Percentiles rank a stretch among this genome's conserved stretches.
phyloP scores from a whole-genome alignment of 2,888 invertebrate genomes.

The Podabrus alpinus region DNA sequence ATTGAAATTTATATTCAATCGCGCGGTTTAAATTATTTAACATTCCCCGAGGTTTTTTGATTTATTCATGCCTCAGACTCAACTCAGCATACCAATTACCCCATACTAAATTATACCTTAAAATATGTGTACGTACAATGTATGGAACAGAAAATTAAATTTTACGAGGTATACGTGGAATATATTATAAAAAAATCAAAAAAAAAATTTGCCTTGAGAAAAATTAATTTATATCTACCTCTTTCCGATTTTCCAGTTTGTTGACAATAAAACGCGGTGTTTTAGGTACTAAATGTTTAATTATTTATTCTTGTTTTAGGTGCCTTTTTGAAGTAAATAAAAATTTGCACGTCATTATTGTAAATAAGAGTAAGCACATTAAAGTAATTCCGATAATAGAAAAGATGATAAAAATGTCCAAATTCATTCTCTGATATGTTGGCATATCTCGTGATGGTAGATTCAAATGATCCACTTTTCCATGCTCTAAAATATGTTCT shows the following conservation, averaged over 20 bases:
- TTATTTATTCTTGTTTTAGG: neutral
- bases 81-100: neutral
- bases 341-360: neutral
- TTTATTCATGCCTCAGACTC: neutral
- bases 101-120: neutral
- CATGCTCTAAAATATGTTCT: slow-evolving; percentile 30
- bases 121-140: neutral
- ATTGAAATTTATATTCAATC: neutral
- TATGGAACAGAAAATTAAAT: neutral
- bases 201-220: too few relatives aligned
- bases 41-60: neutral
- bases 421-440: slow-evolving; percentile 24
- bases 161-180: neutral
- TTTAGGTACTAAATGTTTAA: neutral
- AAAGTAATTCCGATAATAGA: neutral
- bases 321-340: neutral
- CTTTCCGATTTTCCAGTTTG: too few relatives aligned
- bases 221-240: too few relatives aligned
- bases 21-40: neutral
- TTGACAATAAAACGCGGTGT: neutral
- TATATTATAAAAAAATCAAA: neutral
- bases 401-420: slow-evolving; percentile 24
- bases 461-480: slow-evolving; percentile 23
- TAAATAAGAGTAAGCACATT: neutral
- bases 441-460: slow-evolving; percentile 25